Base-by-base conservation (phyloP, 1,140 invertebrate genomes). In the Rhyzopertha dominica region DNA sequence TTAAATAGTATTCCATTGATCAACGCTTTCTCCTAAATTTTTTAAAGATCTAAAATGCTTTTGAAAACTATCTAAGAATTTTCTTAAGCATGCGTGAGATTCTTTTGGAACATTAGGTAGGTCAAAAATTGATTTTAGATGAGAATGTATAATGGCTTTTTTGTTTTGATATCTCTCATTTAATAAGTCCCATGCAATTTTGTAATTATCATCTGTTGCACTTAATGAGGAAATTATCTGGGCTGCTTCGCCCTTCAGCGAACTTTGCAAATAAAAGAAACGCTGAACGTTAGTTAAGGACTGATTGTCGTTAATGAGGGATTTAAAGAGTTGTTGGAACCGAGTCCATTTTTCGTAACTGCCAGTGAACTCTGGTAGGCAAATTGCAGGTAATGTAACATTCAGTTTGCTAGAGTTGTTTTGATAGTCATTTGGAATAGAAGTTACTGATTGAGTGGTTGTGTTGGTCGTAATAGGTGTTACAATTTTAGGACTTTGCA, bases 321-420 rank as follows among this genome's bases (percentile, higher is more conserved):
- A 52, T 1, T 37, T 25, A 44, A 65, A 67, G 1, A 57, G 41
- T 34, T 65, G 51, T 18, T 52, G 45, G 32, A 66, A 65, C 4
- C 53, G 41, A 12, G 58, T 42, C 61, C 63, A 67, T 23, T 58
- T 43, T 16, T 38, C 49, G 36, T 58, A 61, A 20, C 45, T 42
- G 5, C 59, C 62, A 2, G 43, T 47, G 43, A 65, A 65, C 29
- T 58, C 56, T 2, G 58, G 56, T 10, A 43, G 14, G 5, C n/a
- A 42, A 8, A 8, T 18, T n/a, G n/a, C 10, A 8, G 22, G 19
- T 38, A 26, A 24, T 38, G 19, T 10, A 38, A 23, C 36, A 8
- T 38, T 38, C 13, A 26, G 9, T 24, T 14, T 24, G 18, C 10
- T 24, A 14, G 19, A 38, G 25, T 23, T 32, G 3, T 14, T 18